Conservation (phyloP, 2,797 vertebrate genomes). For the Myiotriccus ornatus region DNA sequence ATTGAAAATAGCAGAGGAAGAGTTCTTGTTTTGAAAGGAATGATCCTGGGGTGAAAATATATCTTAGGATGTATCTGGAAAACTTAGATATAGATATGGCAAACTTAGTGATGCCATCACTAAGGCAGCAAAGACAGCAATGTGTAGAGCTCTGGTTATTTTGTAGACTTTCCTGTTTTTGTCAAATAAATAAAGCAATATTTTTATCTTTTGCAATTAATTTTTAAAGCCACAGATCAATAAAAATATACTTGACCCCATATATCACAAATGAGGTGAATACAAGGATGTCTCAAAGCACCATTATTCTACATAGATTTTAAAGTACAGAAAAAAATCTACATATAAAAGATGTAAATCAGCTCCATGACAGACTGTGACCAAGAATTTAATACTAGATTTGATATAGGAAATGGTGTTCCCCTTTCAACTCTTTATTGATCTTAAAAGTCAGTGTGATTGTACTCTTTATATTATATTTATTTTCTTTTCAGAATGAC, state of each 20-base stretch:
- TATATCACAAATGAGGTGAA: neutral
- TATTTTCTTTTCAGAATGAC: neutral
- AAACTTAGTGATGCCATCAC: neutral
- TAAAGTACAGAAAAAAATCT: neutral
- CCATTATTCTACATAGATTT: neutral
- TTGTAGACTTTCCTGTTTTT: neutral
- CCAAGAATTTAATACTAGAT: neutral
- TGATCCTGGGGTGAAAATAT: neutral
- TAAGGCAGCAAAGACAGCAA: neutral
- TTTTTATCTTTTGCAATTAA: neutral
- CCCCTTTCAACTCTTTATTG: neutral
- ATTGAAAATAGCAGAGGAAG: neutral
- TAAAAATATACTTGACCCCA: neutral
- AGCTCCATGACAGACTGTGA: neutral
- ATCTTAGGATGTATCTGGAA: neutral
- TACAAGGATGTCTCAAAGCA: neutral
- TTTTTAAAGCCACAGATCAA: neutral
- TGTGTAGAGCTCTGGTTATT: neutral
- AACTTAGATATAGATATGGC: neutral
- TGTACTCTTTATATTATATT: neutral
- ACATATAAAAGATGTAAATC: neutral
- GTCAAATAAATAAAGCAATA: neutral
- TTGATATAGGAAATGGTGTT: neutral
- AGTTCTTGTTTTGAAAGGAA: neutral
- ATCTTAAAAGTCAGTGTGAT: neutral